A percentile compares a stretch with the other conserved stretches of the same genome.
Conservation (phyloP, 2,113 vertebrate species). For the Lepus americanus region DNA sequence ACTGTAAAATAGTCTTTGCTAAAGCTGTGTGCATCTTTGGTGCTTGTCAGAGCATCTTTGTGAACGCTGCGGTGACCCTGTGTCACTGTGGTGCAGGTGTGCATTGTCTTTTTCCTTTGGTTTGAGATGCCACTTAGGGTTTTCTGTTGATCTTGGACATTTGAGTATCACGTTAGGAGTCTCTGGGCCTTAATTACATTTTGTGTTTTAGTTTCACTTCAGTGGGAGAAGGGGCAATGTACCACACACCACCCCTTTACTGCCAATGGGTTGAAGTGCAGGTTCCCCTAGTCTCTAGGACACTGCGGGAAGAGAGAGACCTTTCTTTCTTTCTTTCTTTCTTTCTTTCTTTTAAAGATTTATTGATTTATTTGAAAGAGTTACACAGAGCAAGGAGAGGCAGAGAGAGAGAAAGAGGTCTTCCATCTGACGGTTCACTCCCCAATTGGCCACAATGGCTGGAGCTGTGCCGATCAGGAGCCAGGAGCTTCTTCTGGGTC, state of each 20-base stretch:
- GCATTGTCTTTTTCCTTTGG: not conserved
- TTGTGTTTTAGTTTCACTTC: not conserved
- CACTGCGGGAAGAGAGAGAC: accelerated
- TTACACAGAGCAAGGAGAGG: too few species aligned
- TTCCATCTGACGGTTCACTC: too few species aligned
- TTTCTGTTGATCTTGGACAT: not conserved
- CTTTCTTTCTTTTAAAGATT: too few species aligned
- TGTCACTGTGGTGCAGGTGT: not conserved
- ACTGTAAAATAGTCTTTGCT: not conserved
- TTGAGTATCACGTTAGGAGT: not conserved
- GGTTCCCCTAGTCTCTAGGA: not conserved
- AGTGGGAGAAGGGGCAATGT: not conserved
- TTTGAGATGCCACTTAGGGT: not conserved
- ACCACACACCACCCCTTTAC: too few species aligned
- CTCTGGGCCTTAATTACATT: not conserved
- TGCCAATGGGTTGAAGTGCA: too few species aligned
- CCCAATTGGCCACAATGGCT: too few species aligned
- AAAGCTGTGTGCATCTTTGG: not conserved
- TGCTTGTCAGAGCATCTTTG: not conserved
- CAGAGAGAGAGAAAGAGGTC: too few species aligned
- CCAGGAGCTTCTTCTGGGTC: too few species aligned
- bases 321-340: too few species aligned
- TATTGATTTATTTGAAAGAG: too few species aligned
- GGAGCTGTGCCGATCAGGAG: too few species aligned
- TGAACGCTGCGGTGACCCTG: not conserved